phyloP scores from a whole-genome alignment of 1,140 invertebrate genomes.

The Drosophila rufa region DNA sequence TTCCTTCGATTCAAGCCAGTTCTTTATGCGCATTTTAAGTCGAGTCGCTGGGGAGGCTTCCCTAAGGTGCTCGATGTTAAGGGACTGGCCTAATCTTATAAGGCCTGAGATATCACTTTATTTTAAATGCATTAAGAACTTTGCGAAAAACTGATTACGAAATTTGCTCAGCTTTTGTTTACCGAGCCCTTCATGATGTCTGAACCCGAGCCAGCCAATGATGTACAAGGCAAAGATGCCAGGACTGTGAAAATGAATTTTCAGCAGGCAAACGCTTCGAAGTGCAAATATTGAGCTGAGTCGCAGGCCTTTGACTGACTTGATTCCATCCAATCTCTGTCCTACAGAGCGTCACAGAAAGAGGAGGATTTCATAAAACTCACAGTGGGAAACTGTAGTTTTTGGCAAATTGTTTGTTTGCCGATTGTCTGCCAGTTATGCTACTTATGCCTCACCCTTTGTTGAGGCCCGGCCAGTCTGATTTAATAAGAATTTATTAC shows the following conservation, averaged over 20 bases:
- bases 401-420: slow-evolving; percentile 80
- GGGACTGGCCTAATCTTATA: slow-evolving; percentile 3
- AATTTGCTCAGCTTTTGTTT: slow-evolving; percentile 60
- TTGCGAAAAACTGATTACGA: slow-evolving; percentile 67
- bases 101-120: slow-evolving; percentile 41
- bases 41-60: slow-evolving; percentile 1
- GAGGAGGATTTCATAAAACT: slow-evolving; percentile 46
- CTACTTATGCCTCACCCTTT: slow-evolving; percentile 58
- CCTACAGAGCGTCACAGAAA: background rate
- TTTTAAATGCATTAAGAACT: slow-evolving; percentile 75
- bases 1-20: slow-evolving; percentile 33
- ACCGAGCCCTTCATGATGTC: slow-evolving; percentile 62
- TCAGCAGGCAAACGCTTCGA: slow-evolving; percentile 65
- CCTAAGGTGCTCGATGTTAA: background rate
- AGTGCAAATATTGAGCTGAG: slow-evolving; percentile 74
- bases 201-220: slow-evolving; percentile 56
- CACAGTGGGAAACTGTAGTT: slow-evolving; percentile 56
- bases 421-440: slow-evolving; percentile 78
- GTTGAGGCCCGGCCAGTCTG: slow-evolving; percentile 23
- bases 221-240: slow-evolving; percentile 54
- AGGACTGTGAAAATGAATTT: slow-evolving; percentile 67
- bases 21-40: slow-evolving; percentile 68
- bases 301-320: slow-evolving; percentile 37
- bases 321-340: background rate
- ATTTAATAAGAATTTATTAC: slow-evolving; percentile 74